Evolutionary conservation across 2,113 vertebrate genomes (phyloP), one percentile per base, ranked within the genome.

Genomic region (Callipepla californica): DNA sequence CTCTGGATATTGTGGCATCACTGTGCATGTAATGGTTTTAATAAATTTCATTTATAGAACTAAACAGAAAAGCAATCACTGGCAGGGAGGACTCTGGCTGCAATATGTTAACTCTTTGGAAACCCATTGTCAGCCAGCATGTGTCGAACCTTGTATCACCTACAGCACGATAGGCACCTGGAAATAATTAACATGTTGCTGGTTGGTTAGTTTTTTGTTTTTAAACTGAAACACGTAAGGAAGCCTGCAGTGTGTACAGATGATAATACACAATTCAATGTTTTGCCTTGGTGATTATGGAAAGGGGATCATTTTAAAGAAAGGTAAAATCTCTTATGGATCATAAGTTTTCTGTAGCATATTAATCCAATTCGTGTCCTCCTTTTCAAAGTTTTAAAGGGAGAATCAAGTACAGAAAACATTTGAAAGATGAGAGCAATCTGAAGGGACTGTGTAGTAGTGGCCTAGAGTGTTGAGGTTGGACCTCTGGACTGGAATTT

Each of bases 31-130:
- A 96, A 96, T 96, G 96, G 85, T 95, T 97, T 96, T 93, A 96
- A 97, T 96, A 97, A 96, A 97, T 97, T 97, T 96, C 93, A 91
- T 97, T 97, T 97, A 93, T 95, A 91, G 94, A 93, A 87, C 92
- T 93, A 96, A 97, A 95, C 92, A 95, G 92, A 94, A 95, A 92
- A 95, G 96, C 93, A 96, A 66, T 96, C 38, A 16, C 75, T 87
- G 76, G 79, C 47, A 48, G 84, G 87, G 40, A 48, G 32, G 30
- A 48, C 42, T 80, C 87, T 89, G 89, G 66, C 85, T 94, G 90
- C 73, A 92, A 47, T 76, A 38, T 21, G 19, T 95, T 95, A 97
- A 96, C 94, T 95, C 87, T 95, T 96, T 89, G 69, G 77, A 89
- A 94, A 81, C 89, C 38, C 28, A 6, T 9, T 61, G 65, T 77